Evolutionary conservation across 1,140 invertebrate genomes (phyloP).

Genomic region (Acromyrmex heyeri): DNA sequence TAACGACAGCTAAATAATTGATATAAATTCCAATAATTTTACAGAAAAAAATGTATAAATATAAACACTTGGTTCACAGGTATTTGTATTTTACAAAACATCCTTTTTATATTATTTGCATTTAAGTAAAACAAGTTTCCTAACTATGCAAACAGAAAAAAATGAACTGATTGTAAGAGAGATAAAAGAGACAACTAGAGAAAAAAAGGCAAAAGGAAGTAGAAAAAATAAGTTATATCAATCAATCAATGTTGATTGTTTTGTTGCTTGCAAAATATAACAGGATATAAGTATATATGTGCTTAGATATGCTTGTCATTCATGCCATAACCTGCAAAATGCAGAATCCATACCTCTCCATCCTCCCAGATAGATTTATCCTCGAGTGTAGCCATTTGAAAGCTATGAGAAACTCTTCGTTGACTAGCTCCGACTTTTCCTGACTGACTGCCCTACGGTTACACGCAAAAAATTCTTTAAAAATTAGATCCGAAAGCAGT

Average conservation of each 20-base stretch:
- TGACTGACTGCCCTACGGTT: background rate
- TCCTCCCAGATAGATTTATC: constrained; percentile 97
- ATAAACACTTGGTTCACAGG: background rate
- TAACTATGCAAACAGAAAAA: too few species aligned
- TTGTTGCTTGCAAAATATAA: background rate
- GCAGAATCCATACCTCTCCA: constrained; percentile 88
- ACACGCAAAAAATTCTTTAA: background rate
- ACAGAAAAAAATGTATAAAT: background rate
- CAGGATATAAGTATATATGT: background rate
- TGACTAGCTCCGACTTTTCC: background rate
- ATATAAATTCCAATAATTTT: background rate
- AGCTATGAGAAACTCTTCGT: background rate
- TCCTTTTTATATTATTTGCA: background rate
- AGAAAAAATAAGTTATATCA: background rate
- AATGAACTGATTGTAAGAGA: background rate
- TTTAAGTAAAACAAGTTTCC: background rate
- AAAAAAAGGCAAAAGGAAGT: background rate
- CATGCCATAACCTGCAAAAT: constrained; percentile 78
- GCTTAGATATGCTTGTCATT: constrained; percentile 83
- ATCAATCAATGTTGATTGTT: background rate
- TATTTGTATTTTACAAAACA: constrained; percentile 2
- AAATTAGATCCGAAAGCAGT: background rate
- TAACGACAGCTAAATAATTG: background rate
- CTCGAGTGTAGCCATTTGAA: constrained; percentile 91
- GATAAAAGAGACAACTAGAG: background rate